Evolutionary conservation across 1,140 invertebrate genomes (phyloP).

Genomic region (Drosophila suzukii): DNA sequence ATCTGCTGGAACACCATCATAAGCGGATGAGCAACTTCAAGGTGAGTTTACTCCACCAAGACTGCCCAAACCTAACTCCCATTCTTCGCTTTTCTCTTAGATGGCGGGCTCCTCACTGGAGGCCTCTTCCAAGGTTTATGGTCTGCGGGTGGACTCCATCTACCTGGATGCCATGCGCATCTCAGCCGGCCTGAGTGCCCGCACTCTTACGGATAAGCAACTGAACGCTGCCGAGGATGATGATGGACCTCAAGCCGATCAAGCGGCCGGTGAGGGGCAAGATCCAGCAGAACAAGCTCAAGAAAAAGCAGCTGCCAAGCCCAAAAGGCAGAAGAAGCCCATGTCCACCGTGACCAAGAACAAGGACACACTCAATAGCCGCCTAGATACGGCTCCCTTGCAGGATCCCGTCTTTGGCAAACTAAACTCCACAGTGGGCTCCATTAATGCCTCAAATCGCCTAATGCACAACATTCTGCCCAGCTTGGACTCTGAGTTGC

Average conservation of each 20-base stretch:
- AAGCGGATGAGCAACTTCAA: slow-evolving; percentile 88
- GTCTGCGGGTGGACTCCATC: slow-evolving; percentile 89
- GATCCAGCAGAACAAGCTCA: neutral
- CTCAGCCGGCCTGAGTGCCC: slow-evolving; percentile 85
- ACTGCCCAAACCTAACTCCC: neutral
- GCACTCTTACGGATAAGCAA: slow-evolving; percentile 60
- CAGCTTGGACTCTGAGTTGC: slow-evolving; percentile 67
- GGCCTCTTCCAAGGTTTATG: slow-evolving; percentile 91
- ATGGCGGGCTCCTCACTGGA: slow-evolving; percentile 89
- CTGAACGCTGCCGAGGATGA: slow-evolving; percentile 66
- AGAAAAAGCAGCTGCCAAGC: slow-evolving; percentile 42
- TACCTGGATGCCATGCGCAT: slow-evolving; percentile 89
- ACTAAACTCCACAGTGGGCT: slow-evolving; percentile 79
- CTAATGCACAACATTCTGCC: slow-evolving; percentile 80
- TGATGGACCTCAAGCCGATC: slow-evolving; percentile 46
- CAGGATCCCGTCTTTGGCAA: slow-evolving; percentile 83
- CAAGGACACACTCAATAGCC: slow-evolving; percentile 81
- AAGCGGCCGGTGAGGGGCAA: slow-evolving; percentile 24
- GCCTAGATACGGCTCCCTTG: slow-evolving; percentile 72
- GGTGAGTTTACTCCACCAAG: slow-evolving; percentile 73
- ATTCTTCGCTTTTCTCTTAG: slow-evolving; percentile 16
- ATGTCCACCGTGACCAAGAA: slow-evolving; percentile 84
- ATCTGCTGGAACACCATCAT: slow-evolving; percentile 88
- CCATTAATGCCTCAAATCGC: slow-evolving; percentile 79
- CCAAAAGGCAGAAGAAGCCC: slow-evolving; percentile 75